Evolutionary conservation across 2,888 invertebrate species (phyloP).

Genomic region (Chesias legatella): DNA sequence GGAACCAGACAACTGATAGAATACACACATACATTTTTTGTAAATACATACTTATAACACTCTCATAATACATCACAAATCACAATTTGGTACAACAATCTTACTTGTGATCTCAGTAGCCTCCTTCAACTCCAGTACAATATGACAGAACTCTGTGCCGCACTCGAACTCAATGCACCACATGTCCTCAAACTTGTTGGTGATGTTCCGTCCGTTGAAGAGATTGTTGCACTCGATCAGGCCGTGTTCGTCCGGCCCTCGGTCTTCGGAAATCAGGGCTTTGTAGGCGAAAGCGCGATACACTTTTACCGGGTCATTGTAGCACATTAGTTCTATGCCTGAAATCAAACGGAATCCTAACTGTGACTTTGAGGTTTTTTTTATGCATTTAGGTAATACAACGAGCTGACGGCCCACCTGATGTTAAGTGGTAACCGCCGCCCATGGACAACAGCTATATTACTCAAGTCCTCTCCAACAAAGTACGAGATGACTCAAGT

Average conservation of each 20-base stretch:
- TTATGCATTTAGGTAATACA: no score
- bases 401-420: no score
- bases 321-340: conserved; percentile 73
- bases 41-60: no score
- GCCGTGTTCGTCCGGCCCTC: conserved; percentile 33
- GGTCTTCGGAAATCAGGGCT: conserved; percentile 45
- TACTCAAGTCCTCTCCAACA: no score
- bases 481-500: no score
- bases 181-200: conserved; percentile 84
- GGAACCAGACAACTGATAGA: no score
- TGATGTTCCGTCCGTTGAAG: conserved; percentile 85
- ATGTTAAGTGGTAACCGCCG: no score
- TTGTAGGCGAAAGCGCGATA: conserved; percentile 62
- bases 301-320: conserved; percentile 48
- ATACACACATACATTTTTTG: no score
- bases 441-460: no score
- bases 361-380: no score
- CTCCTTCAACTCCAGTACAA: conserved; percentile 61
- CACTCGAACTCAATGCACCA: conserved; percentile 76
- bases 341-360: conserved; percentile 38
- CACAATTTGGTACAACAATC: conserved; percentile 25
- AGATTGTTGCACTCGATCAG: conserved; percentile 74
- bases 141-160: conserved; percentile 56
- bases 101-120: conserved; percentile 63
- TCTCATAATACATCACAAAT: background rate